Base-by-base conservation (phyloP, 2,888 invertebrate genomes). In the Agapetus fuscipes region DNA sequence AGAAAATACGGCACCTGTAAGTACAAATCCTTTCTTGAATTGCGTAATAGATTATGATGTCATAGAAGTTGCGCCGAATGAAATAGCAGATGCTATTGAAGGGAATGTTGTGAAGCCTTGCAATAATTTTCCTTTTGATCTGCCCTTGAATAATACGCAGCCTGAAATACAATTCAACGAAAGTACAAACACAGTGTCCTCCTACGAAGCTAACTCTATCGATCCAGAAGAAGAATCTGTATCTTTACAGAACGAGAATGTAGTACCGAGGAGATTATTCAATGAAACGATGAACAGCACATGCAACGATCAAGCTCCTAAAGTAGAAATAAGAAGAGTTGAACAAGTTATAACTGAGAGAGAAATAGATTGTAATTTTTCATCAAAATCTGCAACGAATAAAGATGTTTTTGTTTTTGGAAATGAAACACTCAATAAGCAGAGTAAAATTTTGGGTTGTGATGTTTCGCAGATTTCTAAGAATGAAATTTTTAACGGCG, bases 11-110 rank as follows among this genome's bases (percentile, higher is more conserved):
- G 14, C 16, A 12, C 27, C 24, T 10, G 7, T 32, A 40, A 64
- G 53, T 43, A 70, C 70, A 1, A 70, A 70, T 49, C 70, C 70
- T 12, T 70, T 70, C 47, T 49, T 70, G 26, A 62, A 64, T 48
- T 60, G 62, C 1, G 20, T 30, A 9, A 35, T 34, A 29, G 29
- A 37, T 31, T 38, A 34, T 16, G 32, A 41, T 12, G 28, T 17
- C 3, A 34, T 34, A 14, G 34, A 34, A 30, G 34, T 34, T 3
- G 13, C 17, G 4, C 11, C 30, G 20, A n/a, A n/a, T n/a, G n/a
- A n/a, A n/a, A n/a, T n/a, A n/a, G n/a, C n/a, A n/a, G n/a, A n/a
- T n/a, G n/a, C n/a, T n/a, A 10, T 14, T 12, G 32, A 10, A 3
- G 25, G 5, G 10, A n/a, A 20, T 7, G 12, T n/a, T 11, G 3